A percentile compares a stretch with the other conserved stretches of the same genome.
Evolutionary conservation across 1,140 invertebrate genomes (phyloP).

Genomic region (Drosophila ercepeae): DNA sequence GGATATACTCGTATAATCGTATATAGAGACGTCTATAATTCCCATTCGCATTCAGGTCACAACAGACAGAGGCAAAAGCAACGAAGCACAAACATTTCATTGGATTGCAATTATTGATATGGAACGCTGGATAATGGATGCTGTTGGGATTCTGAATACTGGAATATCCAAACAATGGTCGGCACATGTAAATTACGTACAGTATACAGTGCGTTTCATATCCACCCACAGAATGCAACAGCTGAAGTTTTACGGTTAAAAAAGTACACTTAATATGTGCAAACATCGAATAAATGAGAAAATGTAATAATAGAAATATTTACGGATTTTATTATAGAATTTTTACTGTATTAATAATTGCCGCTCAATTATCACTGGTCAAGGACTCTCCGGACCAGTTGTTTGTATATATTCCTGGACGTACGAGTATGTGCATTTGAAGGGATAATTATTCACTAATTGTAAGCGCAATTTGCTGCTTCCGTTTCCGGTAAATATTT

Average conservation of each 20-base stretch:
- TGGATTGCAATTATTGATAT: conserved; percentile 49
- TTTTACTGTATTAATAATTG: conserved; percentile 27
- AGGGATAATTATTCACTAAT: conserved; percentile 67
- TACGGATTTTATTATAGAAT: too few relatives aligned
- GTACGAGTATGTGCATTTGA: neutral
- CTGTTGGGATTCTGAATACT: conserved; percentile 4
- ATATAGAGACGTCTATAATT: conserved; percentile 14
- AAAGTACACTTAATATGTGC: neutral
- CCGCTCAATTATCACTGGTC: conserved; percentile 17
- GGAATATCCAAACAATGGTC: conserved; percentile 22
- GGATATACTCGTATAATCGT: conserved; percentile 19
- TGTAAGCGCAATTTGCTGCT: conserved; percentile 60
- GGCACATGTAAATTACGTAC: conserved; percentile 22
- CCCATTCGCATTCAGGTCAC: conserved; percentile 36
- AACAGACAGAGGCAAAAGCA: neutral
- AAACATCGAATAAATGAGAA: too few relatives aligned
- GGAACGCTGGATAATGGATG: conserved; percentile 30
- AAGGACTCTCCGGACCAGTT: neutral
- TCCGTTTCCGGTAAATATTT: conserved; percentile 42
- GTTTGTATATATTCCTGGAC: neutral
- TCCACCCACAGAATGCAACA: conserved; percentile 18
- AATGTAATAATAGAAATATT: too few relatives aligned
- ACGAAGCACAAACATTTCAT: conserved; percentile 35
- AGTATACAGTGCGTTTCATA: conserved; percentile 19
- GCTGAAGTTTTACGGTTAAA: conserved; percentile 8